Conservation (phyloP, 1,140 invertebrate species). For the Aricia agestis region DNA sequence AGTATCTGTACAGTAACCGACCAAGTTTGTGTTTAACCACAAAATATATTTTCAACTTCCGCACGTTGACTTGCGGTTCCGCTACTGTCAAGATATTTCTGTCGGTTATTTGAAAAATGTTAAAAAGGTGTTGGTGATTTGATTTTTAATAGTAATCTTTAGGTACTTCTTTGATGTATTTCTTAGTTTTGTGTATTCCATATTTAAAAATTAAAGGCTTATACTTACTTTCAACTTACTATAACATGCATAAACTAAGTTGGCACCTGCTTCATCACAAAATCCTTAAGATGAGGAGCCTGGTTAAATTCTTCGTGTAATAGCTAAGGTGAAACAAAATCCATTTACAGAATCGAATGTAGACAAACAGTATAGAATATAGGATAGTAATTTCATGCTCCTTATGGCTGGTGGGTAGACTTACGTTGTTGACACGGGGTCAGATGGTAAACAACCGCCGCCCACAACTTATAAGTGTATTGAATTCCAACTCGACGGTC, state of each 20-base stretch:
- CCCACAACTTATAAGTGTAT: constrained; percentile 58
- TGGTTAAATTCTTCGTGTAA: too few species aligned
- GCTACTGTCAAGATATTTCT: not conserved
- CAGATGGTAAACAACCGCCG: constrained; percentile 50
- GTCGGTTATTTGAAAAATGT: not conserved
- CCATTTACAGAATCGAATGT: not conserved
- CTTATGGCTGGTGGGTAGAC: constrained; percentile 18
- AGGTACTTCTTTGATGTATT: too few species aligned
- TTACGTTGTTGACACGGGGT: constrained; percentile 49
- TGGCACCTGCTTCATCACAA: too few species aligned
- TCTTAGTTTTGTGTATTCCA: too few species aligned
- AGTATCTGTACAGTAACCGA: not conserved
- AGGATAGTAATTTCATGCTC: constrained; percentile 12
- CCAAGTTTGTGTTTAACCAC: not conserved
- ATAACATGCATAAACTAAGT: too few species aligned
- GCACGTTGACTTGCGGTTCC: not conserved
- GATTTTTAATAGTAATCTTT: not conserved
- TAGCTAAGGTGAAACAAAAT: too few species aligned
- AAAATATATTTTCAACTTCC: not conserved
- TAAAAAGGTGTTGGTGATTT: not conserved
- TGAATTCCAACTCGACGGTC: constrained; percentile 35
- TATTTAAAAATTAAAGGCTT: too few species aligned
- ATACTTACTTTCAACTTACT: too few species aligned
- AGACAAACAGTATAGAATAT: not conserved
- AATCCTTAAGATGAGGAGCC: too few species aligned